Percentiles rank a stretch among this genome's conserved stretches.
Conservation (phyloP, 2,888 invertebrate species). For the Apodemia zela region DNA sequence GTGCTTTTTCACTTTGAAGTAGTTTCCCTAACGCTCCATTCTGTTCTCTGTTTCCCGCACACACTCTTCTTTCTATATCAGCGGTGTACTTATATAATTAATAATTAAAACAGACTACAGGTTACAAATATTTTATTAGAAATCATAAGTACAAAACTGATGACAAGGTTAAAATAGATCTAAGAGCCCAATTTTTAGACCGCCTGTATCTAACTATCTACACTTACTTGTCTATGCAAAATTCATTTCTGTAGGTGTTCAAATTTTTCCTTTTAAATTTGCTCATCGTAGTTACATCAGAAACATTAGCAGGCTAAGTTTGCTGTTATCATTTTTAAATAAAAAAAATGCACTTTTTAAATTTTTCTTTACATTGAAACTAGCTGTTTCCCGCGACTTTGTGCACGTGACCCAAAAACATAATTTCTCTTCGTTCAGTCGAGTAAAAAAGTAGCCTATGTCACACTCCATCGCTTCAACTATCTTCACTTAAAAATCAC, state of each 20-base stretch:
- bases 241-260: not conserved
- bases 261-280: not conserved
- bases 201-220: not conserved
- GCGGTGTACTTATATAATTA: not conserved
- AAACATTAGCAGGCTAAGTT: not conserved
- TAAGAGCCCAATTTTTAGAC: conserved; percentile 3
- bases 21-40: too few relatives aligned
- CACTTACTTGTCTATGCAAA: not conserved
- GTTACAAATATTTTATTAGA: conserved; percentile 14
- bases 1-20: too few relatives aligned
- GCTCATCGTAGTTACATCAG: not conserved
- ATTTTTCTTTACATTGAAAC: too few relatives aligned
- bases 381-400: too few relatives aligned
- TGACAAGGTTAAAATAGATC: conserved; percentile 11
- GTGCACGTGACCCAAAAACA: too few relatives aligned
- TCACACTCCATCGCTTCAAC: too few relatives aligned
- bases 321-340: not conserved
- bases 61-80: too few relatives aligned
- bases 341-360: too few relatives aligned
- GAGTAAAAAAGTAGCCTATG: too few relatives aligned
- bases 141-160: conserved; percentile 14
- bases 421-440: too few relatives aligned
- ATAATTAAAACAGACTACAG: not conserved
- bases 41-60: too few relatives aligned
- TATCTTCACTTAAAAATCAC: too few relatives aligned